A percentile compares a stretch with the other conserved stretches of the same genome.
phyloP scores from a whole-genome alignment of 2,113 vertebrate genomes.

The Eptatretus burgeri region DNA sequence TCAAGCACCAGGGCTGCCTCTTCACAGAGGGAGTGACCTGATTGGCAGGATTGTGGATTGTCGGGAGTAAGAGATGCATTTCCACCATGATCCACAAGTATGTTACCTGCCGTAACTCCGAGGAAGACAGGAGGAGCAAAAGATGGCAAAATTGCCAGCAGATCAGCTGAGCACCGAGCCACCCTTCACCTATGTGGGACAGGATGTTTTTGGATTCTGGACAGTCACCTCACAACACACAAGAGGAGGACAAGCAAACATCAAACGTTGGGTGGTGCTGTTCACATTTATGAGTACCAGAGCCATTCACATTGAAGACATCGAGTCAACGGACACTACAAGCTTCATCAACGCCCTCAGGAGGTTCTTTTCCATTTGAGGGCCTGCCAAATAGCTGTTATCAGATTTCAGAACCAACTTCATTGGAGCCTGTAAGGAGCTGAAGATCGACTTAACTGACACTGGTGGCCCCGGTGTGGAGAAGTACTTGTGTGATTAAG shows the following conservation, averaged over 20 bases:
- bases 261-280: neutral
- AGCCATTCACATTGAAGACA: neutral
- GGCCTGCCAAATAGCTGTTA: too few species aligned
- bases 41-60: neutral
- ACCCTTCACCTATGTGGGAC: constrained; percentile 11
- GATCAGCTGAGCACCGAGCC: constrained; percentile 10
- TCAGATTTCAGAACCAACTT: too few species aligned
- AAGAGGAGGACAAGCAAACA: neutral
- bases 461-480: too few species aligned
- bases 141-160: constrained; percentile 11
- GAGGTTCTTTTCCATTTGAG: too few species aligned
- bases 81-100: neutral
- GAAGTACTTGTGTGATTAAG: too few species aligned
- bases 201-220: constrained; percentile 12
- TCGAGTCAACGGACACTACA: too few species aligned
- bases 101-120: constrained; percentile 1
- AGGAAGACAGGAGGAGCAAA: neutral
- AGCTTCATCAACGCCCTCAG: too few species aligned
- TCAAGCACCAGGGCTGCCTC: neutral
- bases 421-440: too few species aligned
- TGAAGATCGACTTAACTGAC: too few species aligned
- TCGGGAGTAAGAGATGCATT: neutral
- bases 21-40: neutral
- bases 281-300: neutral
- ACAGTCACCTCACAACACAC: neutral